Evolutionary conservation across 1,140 invertebrate species (phyloP).

Genomic region (Campoletis sonorensis): DNA sequence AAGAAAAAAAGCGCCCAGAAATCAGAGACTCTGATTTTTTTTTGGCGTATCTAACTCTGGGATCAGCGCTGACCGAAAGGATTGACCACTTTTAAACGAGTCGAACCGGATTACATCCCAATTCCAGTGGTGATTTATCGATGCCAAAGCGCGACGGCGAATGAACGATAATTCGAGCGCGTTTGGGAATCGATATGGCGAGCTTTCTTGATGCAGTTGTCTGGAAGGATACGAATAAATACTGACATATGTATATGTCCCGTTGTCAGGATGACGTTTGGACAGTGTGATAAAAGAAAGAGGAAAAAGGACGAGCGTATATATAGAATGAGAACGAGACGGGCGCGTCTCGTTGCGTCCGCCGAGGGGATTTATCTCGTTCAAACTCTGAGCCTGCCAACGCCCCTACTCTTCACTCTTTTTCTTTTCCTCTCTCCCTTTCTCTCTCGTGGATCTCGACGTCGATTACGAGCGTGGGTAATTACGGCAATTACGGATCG

Average conservation of each 20-base stretch:
- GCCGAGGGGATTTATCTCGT: slow-evolving; percentile 4
- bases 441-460: slow-evolving; percentile 23
- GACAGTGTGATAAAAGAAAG: not conserved
- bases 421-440: not conserved
- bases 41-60: not conserved
- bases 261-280: not conserved
- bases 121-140: slow-evolving; percentile 20
- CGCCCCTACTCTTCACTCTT: slow-evolving; percentile 23
- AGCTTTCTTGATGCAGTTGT: slow-evolving; percentile 15
- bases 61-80: not conserved
- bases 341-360: slow-evolving; percentile 3
- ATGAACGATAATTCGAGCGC: slow-evolving; percentile 13
- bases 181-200: slow-evolving; percentile 18
- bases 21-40: not conserved
- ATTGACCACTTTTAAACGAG: slow-evolving; percentile 8
- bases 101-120: slow-evolving; percentile 27
- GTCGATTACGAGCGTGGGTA: slow-evolving; percentile 52
- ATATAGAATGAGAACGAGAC: not conserved
- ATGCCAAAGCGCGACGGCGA: not conserved
- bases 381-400: slow-evolving; percentile 3
- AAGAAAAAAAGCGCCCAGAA: too few relatives aligned
- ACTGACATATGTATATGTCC: not conserved
- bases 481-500: slow-evolving; percentile 58
- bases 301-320: not conserved
- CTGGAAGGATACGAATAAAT: slow-evolving; percentile 2